phyloP scores from a whole-genome alignment of 2,888 invertebrate genomes.

The Lymantria dispar region DNA sequence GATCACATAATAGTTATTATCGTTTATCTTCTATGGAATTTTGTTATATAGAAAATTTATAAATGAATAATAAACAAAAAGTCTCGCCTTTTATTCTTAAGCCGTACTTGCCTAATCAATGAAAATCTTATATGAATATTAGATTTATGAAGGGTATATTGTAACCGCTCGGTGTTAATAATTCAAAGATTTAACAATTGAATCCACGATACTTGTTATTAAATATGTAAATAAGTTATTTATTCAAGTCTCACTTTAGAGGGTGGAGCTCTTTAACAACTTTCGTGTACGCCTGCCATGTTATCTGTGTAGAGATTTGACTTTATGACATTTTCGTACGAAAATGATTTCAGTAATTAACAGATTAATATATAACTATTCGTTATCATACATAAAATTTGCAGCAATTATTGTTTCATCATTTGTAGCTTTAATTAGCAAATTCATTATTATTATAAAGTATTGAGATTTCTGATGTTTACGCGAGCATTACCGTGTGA shows the following conservation, averaged over 20 bases:
- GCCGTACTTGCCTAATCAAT: conserved; percentile 48
- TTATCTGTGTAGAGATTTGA: conserved; percentile 4
- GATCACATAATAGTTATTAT: no score
- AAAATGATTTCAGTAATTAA: not conserved
- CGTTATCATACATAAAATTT: no score
- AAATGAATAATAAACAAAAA: no score
- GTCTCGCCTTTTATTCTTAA: conserved; percentile 7
- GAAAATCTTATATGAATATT: conserved; percentile 68
- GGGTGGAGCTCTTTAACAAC: conserved; percentile 47
- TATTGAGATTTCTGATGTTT: no score
- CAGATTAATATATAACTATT: not conserved
- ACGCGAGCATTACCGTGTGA: no score
- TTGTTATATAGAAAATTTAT: no score
- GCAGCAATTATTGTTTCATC: no score
- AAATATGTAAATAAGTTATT: conserved; percentile 79
- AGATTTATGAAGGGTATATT: conserved; percentile 65
- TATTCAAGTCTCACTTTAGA: conserved; percentile 64
- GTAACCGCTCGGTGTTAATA: conserved; percentile 62
- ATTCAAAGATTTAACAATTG: conserved; percentile 70
- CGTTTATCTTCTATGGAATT: no score
- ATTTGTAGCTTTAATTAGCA: no score
- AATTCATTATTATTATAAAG: no score
- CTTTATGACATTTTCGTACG: no score
- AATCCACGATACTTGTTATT: conserved; percentile 75
- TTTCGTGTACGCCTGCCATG: conserved; percentile 40